Evolutionary conservation across 2,797 vertebrate species (phyloP), one percentile per base, ranked within the genome.

Genomic region (Chelonia mydas): DNA sequence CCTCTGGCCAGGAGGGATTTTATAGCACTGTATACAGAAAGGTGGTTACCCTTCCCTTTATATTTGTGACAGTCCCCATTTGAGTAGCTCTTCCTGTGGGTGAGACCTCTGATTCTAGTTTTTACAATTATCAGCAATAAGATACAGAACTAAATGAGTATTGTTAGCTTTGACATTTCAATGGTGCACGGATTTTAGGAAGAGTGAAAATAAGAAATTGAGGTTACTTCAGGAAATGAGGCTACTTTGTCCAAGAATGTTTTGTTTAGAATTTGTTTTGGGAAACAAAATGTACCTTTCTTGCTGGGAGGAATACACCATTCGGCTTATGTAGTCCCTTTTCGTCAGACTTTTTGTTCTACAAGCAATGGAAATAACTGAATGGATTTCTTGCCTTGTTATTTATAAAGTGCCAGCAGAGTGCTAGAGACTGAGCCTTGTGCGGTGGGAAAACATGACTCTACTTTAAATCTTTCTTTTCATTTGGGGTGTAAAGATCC

Each of bases 361-460:
- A 78, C 57, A 78, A 96, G 94, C 82, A 87, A 94, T 81, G 90
- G 95, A 83, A 96, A 90, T 90, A 49, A 87, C 65, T 97, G 96
- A 97, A 95, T 93, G 51, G 80, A 87, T 97, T 86, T 96, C 93
- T 94, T 94, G 90, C 92, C 51, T 82, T 91, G 89, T 95, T 94
- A 87, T 97, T 97, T 88, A 94, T 27, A 41, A 12, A 94, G 95
- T 92, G 96, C 94, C 96, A 96, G 86, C 90, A 94, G 85, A 4
- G 72, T 76, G 41, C 89, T 93, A 47, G 53, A 78, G 65, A 33
- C 51, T 81, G 87, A 94, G 86, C 93, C 81, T 65, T 41, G 21
- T 1, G 1, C 7, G 9, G 1, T 37, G 53, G 3, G 45, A 91
- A 96, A 94, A 93, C 94, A 86, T 94, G 96, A 81, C 86, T 96